These are phyloP conservation scores for Acyrthosiphon pisum DNA, from an alignment of 1,140 invertebrate genomes.

Conservation along the genomic window DNA sequence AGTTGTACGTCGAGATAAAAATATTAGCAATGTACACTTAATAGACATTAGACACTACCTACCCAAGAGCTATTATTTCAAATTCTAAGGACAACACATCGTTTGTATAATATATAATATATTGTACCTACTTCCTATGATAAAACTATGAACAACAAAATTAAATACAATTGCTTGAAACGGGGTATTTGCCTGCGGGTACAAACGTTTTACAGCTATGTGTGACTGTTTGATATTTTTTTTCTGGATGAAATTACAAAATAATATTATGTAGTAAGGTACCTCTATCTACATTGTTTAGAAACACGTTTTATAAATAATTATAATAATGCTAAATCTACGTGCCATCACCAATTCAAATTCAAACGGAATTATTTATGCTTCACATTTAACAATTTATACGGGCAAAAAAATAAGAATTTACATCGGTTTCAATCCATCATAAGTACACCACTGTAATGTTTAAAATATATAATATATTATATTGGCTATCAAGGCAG, in stretches of 20 bases:
- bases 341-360: not conserved
- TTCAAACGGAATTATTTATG: not conserved
- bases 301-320: not conserved
- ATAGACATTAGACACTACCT: not conserved
- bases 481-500: no score
- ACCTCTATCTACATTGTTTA: not conserved
- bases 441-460: not conserved
- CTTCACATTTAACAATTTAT: not conserved
- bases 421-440: not conserved
- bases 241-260: not conserved
- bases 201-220: not conserved
- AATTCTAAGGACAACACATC: not conserved
- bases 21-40: not conserved
- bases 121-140: no score
- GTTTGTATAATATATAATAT: no score
- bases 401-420: not conserved
- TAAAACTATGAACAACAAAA: not conserved
- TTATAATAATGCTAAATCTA: not conserved
- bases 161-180: not conserved
- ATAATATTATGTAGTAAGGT: not conserved
- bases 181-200: not conserved
- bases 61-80: not conserved
- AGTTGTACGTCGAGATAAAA: not conserved
- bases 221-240: not conserved
- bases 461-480: not conserved